Evolutionary conservation across 2,113 vertebrate genomes (phyloP), one percentile per base, ranked within the genome.

Genomic region (Megaceryle torquata): DNA sequence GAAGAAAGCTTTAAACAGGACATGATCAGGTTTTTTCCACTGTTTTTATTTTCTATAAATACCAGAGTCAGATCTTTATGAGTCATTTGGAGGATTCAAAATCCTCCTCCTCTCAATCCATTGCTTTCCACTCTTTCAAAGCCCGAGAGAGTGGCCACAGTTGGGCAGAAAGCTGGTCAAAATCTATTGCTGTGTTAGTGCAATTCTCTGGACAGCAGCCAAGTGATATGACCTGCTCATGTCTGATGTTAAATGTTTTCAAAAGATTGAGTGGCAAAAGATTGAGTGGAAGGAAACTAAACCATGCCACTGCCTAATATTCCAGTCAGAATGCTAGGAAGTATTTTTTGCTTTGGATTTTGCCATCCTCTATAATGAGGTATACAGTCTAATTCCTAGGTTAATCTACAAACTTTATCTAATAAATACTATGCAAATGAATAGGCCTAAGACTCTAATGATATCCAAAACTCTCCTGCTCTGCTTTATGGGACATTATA

Each of bases 281-380:
- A 11, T 26, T 26, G 43, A 78, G 68, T 28, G 18, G 37, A 81
- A 89, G 28, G 43, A 31, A 89, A 84, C 16, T 64, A 31, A 24
- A 41, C 11, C 1, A 1, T 28, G 33, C 15, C 39, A 43, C 69
- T 0, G 0, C 46, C 61, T 70, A 28, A 21, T 1, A 87, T 15
- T 13, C 51, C 1, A 0, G 31, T 33, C 39, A 69, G 43, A 44
- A 84, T 7, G 4, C 6, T 20, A 74, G 9, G 26, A 18, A 25
- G 13, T 12, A 25, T 15, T 79, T 63, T 82, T 48, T 71, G 18
- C 44, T 48, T 7, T 68, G 10, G 0, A 17, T 83, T 82, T 60
- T 85, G 35, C 26, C 29, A 57, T 50, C 15, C 35, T 71, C 48
- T 69, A 1, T n/a, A 79, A 41, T 4, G 15, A 82, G 18, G 46